phyloP scores from a whole-genome alignment of 2,797 vertebrate genomes.

The Myotis daubentonii region DNA sequence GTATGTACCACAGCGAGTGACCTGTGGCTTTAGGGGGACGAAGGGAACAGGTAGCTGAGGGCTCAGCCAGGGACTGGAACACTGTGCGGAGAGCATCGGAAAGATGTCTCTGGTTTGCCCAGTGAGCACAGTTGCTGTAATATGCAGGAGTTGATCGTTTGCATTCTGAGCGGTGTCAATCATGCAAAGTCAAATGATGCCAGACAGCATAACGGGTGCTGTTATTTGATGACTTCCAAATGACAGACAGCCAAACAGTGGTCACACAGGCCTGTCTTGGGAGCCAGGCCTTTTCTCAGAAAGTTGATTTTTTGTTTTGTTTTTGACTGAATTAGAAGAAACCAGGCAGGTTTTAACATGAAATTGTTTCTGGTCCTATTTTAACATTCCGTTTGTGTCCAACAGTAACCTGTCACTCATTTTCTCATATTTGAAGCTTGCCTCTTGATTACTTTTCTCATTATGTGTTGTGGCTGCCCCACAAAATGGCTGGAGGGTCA shows the following conservation, averaged over 20 bases:
- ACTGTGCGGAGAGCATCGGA: not conserved
- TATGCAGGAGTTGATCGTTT: not conserved
- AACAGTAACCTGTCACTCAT: not conserved
- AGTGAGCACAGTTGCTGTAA: not conserved
- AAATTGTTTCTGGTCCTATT: not conserved
- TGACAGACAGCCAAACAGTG: not conserved
- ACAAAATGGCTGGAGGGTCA: not conserved
- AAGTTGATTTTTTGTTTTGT: not conserved
- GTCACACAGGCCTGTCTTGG: not conserved
- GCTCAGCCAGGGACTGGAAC: not conserved
- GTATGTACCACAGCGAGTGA: not conserved
- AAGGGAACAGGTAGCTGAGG: not conserved
- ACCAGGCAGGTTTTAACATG: not conserved
- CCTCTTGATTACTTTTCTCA: conserved; percentile 17
- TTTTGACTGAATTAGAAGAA: not conserved
- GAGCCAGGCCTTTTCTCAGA: not conserved
- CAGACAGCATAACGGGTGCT: not conserved
- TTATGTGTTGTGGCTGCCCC: not conserved
- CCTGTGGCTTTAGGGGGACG: not conserved
- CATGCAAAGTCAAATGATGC: not conserved
- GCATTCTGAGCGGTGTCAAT: not conserved
- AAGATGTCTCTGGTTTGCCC: not conserved
- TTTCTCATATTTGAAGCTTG: not conserved
- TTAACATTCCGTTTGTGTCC: conserved; percentile 23
- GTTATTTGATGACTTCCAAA: not conserved